Base-by-base conservation (phyloP, 37 sponge, comb jelly and placozoan species). In the Chondrilla cf. caribensis region DNA sequence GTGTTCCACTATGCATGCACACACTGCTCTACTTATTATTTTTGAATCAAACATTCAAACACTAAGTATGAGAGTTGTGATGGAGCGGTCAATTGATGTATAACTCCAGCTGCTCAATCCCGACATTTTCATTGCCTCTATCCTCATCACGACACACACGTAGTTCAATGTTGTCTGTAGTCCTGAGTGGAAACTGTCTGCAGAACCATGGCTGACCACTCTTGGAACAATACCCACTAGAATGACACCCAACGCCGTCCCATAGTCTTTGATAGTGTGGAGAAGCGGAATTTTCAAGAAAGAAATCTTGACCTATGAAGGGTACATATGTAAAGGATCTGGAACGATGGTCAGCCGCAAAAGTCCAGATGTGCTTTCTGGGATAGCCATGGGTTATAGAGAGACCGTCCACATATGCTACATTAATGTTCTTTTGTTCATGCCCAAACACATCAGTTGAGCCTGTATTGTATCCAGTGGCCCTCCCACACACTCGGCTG, bases 121-220 rank as follows among this genome's bases (percentile, higher is more conserved):
- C 64, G 29, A 62, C 64, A 15, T 62, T 28, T 62, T 62, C 64
- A 62, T 62, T 62, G 6, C 64, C 29, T 62, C 64, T 62, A n/a
- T 62, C 64, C 29, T 62, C 64, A 15, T 62, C 15, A 15, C 64
- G 60, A 65, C 82, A 81, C 21, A 65, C 36, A 24, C 82, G 4
- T 44, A 81, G 38, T 65, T 81, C 82, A 42, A 81, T 66, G 22
- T 65, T 29, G 70, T 81, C 70, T 66, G 28, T 62, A 40, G 70
- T 66, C 24, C 38, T 14, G 26, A 25, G 4, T 65, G 68, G 37
- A 11, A 81, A 64, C 4, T 37, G 15, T 24, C 37, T 37, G 31
- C 82, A 81, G 82, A 81, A 81, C 82, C 82, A 81, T 3, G 51
- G 82, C 21, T 58, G 82, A 31, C 54, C 58, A 42, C 54, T 81